Conservation (phyloP, 1,140 invertebrate genomes). For the Drosophila busckii region DNA sequence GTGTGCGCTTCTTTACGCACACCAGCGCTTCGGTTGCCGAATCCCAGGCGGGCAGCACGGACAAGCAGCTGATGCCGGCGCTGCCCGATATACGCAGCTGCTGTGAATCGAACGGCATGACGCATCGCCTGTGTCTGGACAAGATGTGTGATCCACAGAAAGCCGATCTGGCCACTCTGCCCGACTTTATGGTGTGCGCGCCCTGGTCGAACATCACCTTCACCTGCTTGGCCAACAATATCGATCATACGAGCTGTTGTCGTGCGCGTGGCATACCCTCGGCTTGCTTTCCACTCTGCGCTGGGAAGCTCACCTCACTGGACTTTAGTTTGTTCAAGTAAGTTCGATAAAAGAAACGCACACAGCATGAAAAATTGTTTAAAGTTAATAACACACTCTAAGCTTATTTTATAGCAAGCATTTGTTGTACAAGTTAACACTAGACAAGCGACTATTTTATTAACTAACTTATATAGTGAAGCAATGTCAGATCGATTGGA, state of each 20-base stretch:
- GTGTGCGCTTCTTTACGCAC: conserved; percentile 80
- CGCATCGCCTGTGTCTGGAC: conserved; percentile 85
- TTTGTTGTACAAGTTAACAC: too few relatives aligned
- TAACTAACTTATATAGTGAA: too few relatives aligned
- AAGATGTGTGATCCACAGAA: conserved; percentile 88
- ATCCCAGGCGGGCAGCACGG: conserved; percentile 35
- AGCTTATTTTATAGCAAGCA: too few relatives aligned
- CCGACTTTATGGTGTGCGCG: conserved; percentile 91
- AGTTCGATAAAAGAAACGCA: conserved; percentile 62
- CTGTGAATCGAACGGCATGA: conserved; percentile 85
- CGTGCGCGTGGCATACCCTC: conserved; percentile 85
- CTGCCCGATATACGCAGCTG: conserved; percentile 87
- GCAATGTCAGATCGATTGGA: too few relatives aligned
- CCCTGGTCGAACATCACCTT: conserved; percentile 90
- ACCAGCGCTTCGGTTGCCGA: conserved; percentile 57
- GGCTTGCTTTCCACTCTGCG: conserved; percentile 86
- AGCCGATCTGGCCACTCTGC: conserved; percentile 82
- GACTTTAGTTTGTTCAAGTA: conserved; percentile 90
- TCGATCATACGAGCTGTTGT: conserved; percentile 91
- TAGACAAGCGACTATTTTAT: too few relatives aligned
- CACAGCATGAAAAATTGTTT: background rate
- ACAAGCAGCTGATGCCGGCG: conserved; percentile 53
- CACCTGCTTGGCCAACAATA: conserved; percentile 87
- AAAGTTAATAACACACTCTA: background rate
- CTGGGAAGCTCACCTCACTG: conserved; percentile 87